These are phyloP conservation scores for Psammodynastes pulverulentus DNA, from an alignment of 2,113 vertebrate species.

Conservation along the genomic window DNA sequence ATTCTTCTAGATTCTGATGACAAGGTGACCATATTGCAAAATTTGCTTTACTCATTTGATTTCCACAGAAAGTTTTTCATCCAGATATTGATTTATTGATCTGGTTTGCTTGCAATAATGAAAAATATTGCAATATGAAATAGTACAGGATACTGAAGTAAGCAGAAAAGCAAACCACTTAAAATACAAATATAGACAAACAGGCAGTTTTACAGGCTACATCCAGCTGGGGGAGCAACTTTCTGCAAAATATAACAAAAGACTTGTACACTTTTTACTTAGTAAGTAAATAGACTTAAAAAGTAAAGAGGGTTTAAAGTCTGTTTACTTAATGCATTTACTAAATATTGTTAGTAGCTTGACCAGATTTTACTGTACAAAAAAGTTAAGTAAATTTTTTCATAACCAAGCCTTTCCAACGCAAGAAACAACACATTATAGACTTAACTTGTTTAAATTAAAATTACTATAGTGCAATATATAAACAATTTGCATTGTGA, in stretches of 20 bases:
- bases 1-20: not conserved
- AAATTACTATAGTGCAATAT: not conserved
- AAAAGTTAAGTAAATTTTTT: not conserved
- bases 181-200: not conserved
- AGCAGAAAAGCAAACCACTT: slow-evolving; percentile 4
- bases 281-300: not conserved
- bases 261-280: not conserved
- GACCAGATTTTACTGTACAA: not conserved
- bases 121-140: slow-evolving; percentile 10
- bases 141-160: not conserved
- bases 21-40: slow-evolving; percentile 13
- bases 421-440: not conserved
- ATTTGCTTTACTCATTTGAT: not conserved
- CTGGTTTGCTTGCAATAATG: not conserved
- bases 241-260: not conserved
- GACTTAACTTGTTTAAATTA: not conserved
- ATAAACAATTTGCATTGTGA: not conserved
- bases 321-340: not conserved
- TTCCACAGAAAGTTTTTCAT: slow-evolving; percentile 2
- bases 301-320: not conserved
- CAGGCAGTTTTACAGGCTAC: not conserved
- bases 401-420: not conserved
- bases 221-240: not conserved
- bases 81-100: slow-evolving; percentile 10
- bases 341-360: not conserved